These are phyloP conservation scores for Rhimphoctona megacephalus DNA, from an alignment of 2,888 invertebrate genomes.

Conservation along the genomic window DNA sequence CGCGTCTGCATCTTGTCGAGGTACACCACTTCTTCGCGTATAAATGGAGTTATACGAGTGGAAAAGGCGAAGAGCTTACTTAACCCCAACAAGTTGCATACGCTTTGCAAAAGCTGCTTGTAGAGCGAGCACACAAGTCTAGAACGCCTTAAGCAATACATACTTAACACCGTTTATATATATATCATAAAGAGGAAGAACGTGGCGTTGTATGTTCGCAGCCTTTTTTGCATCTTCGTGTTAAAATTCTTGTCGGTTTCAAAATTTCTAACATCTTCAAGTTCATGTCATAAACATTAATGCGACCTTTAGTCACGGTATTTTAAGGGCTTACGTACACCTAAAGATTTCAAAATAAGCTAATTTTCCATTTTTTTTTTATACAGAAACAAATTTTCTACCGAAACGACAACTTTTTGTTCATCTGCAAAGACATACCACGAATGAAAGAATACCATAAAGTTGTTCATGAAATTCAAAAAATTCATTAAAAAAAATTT, in stretches of 20 bases:
- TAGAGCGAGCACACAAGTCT: slow-evolving; percentile 48
- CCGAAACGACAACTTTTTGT: background rate
- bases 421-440: too few species aligned
- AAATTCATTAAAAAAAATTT: too few species aligned
- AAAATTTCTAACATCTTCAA: background rate
- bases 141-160: slow-evolving; percentile 61
- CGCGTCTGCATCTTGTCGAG: slow-evolving; percentile 40
- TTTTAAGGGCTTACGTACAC: background rate
- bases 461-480: too few species aligned
- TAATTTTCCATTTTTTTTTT: background rate
- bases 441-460: too few species aligned
- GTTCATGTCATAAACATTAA: background rate
- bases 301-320: background rate
- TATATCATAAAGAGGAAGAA: slow-evolving; percentile 3
- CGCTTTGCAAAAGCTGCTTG: slow-evolving; percentile 60
- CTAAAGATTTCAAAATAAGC: background rate
- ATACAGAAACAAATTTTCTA: background rate
- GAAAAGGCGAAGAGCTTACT: slow-evolving; percentile 69
- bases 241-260: background rate
- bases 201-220: slow-evolving; percentile 12
- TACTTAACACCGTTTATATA: slow-evolving; percentile 38
- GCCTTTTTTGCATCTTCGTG: slow-evolving; percentile 11
- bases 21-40: slow-evolving; percentile 49
- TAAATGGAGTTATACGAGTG: slow-evolving; percentile 71
- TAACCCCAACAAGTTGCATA: slow-evolving; percentile 58